Percentiles rank a stretch among this genome's conserved stretches.
phyloP scores from a whole-genome alignment of 2,113 vertebrate genomes.

The Clinocottus analis region DNA sequence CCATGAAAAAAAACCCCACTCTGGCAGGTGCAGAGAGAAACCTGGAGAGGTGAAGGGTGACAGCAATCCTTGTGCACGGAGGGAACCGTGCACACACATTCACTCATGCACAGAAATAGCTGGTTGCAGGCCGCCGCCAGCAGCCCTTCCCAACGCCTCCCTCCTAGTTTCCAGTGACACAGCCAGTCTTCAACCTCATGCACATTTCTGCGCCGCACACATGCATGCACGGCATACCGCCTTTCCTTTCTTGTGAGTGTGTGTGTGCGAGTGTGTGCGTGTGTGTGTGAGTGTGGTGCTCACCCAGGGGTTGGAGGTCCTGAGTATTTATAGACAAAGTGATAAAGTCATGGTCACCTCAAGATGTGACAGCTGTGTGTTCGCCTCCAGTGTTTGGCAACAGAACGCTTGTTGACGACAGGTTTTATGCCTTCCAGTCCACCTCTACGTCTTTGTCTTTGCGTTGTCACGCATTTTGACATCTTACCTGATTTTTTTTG shows the following conservation, averaged over 20 bases:
- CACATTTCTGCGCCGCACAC: slow-evolving; percentile 3
- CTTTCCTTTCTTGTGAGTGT: neutral
- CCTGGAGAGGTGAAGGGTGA: neutral
- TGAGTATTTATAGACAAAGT: slow-evolving; percentile 64
- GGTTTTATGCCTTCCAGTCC: neutral
- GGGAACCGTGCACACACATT: slow-evolving; percentile 28
- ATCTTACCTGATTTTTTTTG: neutral
- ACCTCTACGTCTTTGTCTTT: slow-evolving; percentile 1
- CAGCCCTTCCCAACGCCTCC: slow-evolving; percentile 4
- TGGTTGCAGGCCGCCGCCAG: slow-evolving; percentile 4
- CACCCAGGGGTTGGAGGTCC: slow-evolving; percentile 35
- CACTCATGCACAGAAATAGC: slow-evolving; percentile 47
- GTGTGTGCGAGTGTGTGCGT: too few relatives aligned
- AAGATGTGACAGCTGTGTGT: slow-evolving; percentile 61
- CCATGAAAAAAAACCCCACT: too few relatives aligned
- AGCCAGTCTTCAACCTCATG: slow-evolving; percentile 24
- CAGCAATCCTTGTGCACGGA: slow-evolving; percentile 6
- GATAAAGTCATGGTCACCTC: slow-evolving; percentile 49
- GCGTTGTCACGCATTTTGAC: neutral
- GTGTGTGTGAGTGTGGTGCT: neutral
- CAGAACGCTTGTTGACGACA: neutral
- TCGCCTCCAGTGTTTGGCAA: slow-evolving; percentile 21
- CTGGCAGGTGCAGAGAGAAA: slow-evolving; percentile 10
- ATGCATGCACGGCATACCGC: neutral
- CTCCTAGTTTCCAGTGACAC: slow-evolving; percentile 46